Evolutionary conservation across 2,888 invertebrate species (phyloP).

Genomic region (Arge pagana): DNA sequence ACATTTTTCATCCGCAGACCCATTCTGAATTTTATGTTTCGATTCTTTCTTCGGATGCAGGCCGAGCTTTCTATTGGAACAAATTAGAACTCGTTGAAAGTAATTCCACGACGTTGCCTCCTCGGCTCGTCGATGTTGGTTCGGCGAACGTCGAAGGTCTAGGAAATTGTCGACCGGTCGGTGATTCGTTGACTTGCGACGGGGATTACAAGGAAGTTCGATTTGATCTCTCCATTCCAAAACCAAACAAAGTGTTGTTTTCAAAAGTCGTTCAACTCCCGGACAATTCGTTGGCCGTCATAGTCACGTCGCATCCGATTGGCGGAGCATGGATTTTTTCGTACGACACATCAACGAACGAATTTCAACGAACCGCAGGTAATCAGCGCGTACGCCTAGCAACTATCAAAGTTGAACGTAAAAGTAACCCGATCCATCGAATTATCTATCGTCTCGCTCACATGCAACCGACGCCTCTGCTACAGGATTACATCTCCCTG

Average conservation of each 20-base stretch:
- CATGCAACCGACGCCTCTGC: neutral
- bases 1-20: neutral
- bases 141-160: constrained; percentile 23
- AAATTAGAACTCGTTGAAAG: constrained; percentile 34
- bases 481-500: constrained; percentile 30
- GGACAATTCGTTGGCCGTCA: constrained; percentile 23
- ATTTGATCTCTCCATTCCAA: constrained; percentile 15
- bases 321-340: constrained; percentile 27
- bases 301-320: constrained; percentile 27
- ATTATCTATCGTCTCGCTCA: neutral
- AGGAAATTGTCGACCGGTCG: constrained; percentile 22
- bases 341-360: neutral
- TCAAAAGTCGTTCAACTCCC: constrained; percentile 20
- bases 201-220: constrained; percentile 14
- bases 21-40: constrained; percentile 2
- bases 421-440: neutral
- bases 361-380: constrained; percentile 7
- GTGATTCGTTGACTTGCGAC: constrained; percentile 24
- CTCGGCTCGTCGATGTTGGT: neutral
- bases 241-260: constrained; percentile 21
- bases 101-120: constrained; percentile 21
- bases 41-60: constrained; percentile 24
- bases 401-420: neutral
- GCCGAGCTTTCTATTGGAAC: constrained; percentile 35
- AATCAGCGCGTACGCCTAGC: neutral